phyloP scores from a whole-genome alignment of 2,888 invertebrate species.

The Melanargia galathea region DNA sequence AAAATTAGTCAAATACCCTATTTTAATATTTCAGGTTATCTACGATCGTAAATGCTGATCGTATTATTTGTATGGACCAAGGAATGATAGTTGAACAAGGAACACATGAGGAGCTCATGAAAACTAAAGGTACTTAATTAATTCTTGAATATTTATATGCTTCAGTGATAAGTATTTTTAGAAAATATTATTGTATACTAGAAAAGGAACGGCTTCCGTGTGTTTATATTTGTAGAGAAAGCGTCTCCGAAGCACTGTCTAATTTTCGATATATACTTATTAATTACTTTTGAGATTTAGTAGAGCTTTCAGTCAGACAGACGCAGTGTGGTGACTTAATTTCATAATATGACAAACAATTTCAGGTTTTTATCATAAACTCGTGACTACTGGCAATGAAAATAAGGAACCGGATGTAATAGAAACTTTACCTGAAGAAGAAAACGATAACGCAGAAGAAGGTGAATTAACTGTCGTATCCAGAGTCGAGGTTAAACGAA shows the following conservation, averaged over 20 bases:
- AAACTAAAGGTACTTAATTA: constrained; percentile 76
- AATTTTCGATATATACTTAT: neutral
- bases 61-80: constrained; percentile 87
- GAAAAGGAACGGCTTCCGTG: no score
- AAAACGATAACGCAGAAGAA: constrained; percentile 49
- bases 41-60: constrained; percentile 86
- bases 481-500: constrained; percentile 60
- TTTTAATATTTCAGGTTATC: constrained; percentile 76
- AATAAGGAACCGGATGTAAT: constrained; percentile 65
- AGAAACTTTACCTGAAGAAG: constrained; percentile 63
- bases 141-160: neutral
- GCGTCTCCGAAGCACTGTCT: no score
- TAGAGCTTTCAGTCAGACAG: no score
- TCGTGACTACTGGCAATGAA: constrained; percentile 85
- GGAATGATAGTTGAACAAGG: constrained; percentile 89
- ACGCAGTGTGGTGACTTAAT: neutral
- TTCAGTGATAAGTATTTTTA: no score
- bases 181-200: no score
- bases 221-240: no score
- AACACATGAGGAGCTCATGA: constrained; percentile 88
- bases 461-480: constrained; percentile 51
- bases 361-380: constrained; percentile 75
- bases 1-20: neutral
- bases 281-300: no score
- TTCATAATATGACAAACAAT: neutral